phyloP scores from a whole-genome alignment of 1,140 invertebrate species.

The Subanguina moxae region DNA sequence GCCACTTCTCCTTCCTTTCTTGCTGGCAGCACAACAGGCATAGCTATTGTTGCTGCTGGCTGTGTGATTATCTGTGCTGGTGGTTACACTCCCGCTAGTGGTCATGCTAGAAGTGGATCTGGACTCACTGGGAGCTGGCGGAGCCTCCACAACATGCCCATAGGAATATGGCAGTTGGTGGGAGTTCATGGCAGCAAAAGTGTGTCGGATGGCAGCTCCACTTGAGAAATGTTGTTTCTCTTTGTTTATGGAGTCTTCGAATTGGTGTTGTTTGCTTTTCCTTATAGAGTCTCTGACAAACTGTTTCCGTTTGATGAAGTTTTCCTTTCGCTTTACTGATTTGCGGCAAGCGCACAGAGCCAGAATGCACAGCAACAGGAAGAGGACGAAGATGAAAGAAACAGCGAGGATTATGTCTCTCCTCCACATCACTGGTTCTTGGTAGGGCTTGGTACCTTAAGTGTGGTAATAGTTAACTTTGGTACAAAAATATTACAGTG shows the following conservation, averaged over 20 bases:
- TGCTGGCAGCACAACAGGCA: not conserved
- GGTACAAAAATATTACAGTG: not conserved
- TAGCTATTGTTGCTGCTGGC: not conserved
- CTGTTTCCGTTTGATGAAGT: slow-evolving; percentile 22
- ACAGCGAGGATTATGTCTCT: slow-evolving; percentile 39
- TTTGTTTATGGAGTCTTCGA: not conserved
- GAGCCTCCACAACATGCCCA: not conserved
- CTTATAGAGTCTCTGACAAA: slow-evolving; percentile 24
- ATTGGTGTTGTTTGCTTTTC: slow-evolving; percentile 2
- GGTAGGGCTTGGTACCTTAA: slow-evolving; percentile 54
- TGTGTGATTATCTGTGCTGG: not conserved
- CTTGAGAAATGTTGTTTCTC: not conserved
- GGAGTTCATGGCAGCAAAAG: not conserved
- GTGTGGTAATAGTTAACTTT: slow-evolving; percentile 5
- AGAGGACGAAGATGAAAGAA: slow-evolving; percentile 36
- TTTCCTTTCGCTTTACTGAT: slow-evolving; percentile 35
- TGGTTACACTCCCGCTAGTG: slow-evolving; percentile 10
- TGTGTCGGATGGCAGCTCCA: not conserved
- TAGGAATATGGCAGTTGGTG: too few species aligned
- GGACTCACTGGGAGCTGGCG: not conserved
- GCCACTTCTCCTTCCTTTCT: not conserved
- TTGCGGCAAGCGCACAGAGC: slow-evolving; percentile 48
- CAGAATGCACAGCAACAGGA: slow-evolving; percentile 22
- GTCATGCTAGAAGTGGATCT: not conserved
- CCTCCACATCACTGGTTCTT: slow-evolving; percentile 56